Base-by-base conservation (phyloP, 2,888 invertebrate genomes). In the Volucella inflata region DNA sequence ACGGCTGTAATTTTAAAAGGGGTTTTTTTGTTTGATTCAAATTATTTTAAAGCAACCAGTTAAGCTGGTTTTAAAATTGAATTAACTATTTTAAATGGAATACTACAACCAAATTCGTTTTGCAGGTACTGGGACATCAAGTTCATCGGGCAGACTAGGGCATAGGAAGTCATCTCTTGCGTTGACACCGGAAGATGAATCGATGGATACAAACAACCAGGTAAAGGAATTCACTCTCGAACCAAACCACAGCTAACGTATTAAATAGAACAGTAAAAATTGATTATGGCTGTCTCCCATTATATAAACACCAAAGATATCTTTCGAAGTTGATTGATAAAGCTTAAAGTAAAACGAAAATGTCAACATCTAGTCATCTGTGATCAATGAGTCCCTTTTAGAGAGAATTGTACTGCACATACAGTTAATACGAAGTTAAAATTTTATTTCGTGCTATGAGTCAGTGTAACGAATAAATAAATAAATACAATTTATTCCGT, bases 181-280 rank as follows among this genome's bases (percentile, higher is more conserved):
- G 44, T 93, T 95, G 72, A 95, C 95, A 71, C 95, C 95, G 2
- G 95, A 95, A 91, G 95, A 95, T 91, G 95, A 95, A 90, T 94
- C 95, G 14, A 92, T 95, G 89, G 95, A 95, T 90, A 93, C 94
- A 90, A 93, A 94, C 91, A 92, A 94, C 92, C 93, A 94, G 93
- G 95, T 95, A 93, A 95, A 62, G 17, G 6, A 67, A 62, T 60
- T 67, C 59, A 60, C 21, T 40, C 14, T 67, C 14, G 17, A 6
- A 51, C 46, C 16, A 71, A 65, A 51, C 65, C 51, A 14, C 38
- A 48, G 30, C 36, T 42, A 64, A 40, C 57, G 65, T 44, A 53
- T 21, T 55, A 16, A 53, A 60, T 16, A 44, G 51, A 46, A 72
- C 53, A 72, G 62, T 36, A 17, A 14, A 8, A 53, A 42, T 36